Base-by-base conservation (phyloP, 2,888 invertebrate genomes). In the Drosophila ezoana region DNA sequence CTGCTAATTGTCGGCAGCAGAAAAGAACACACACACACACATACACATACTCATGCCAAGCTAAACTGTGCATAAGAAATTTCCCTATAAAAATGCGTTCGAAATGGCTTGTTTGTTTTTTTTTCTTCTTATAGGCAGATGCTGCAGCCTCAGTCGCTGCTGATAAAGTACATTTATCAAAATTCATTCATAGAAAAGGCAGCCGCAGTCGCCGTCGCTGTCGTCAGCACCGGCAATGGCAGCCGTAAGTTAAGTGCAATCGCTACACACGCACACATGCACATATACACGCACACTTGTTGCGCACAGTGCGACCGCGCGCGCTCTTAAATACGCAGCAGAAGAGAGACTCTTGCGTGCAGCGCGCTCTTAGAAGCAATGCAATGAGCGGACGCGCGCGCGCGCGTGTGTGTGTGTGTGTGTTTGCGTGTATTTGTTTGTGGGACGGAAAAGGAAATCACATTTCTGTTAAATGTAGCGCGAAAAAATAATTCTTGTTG, bases 101-200 rank as follows among this genome's bases (percentile, higher is more conserved):
- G 58, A 75, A 72, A 41, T 70, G 63, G 43, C 53, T 58, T 59
- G 14, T 61, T 67, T 58, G 33, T 23, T 54, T 2, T 66, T 66
- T 49, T 63, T 66, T 40, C 18, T 70, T 58, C 72, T 52, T 60
- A 61, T 56, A 54, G 58, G 62, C 68, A 61, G 58, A 66, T 72
- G 61, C 70, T 72, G 70, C 66, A 69, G 41, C 53, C 43, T n/a
- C 61, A 53, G 57, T 43, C 45, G 49, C 47, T 45, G 66, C 84
- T 89, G 86, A 87, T 87, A 87, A 85, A 89, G 77, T 62, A 72
- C 54, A 81, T 87, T 89, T 89, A 86, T 86, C 88, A 86, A 87
- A 78, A 89, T 89, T 87, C 85, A 86, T 86, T 86, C 85, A 86
- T 87, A 68, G 89, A 88, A 86, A 63, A 33, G 13, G 44, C 54